Evolutionary conservation across 92 coral and sea anemone genomes (phyloP).

Genomic region (Pocillopora meandrina): DNA sequence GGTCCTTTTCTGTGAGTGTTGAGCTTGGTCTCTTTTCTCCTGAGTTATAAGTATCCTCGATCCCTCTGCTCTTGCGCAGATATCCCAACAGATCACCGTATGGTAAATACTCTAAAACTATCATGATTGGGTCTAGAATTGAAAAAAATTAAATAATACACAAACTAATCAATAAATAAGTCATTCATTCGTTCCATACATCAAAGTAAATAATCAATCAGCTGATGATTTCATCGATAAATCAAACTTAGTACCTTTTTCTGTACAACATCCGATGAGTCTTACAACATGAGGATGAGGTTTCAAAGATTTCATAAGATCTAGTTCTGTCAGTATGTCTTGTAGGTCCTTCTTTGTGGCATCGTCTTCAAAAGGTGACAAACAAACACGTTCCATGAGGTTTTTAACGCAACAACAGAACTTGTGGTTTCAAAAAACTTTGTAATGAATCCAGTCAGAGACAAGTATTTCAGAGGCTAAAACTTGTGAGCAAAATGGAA

Average conservation of each 20-base stretch:
- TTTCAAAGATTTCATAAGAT: slow-evolving; percentile 61
- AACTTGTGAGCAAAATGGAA: no score
- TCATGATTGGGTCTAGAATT: slow-evolving; percentile 17
- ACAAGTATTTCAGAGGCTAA: no score
- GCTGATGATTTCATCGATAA: background rate
- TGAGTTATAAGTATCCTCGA: slow-evolving; percentile 55
- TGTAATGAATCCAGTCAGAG: no score
- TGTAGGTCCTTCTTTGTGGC: slow-evolving; percentile 39
- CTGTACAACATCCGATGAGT: slow-evolving; percentile 66
- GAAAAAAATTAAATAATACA: no score
- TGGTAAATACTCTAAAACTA: slow-evolving; percentile 55
- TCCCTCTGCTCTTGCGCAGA: slow-evolving; percentile 69
- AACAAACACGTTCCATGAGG: no score
- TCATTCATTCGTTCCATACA: no score
- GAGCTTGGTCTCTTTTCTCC: slow-evolving; percentile 66
- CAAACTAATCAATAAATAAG: no score
- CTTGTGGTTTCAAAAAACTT: no score
- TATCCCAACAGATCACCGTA: slow-evolving; percentile 77
- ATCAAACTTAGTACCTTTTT: background rate
- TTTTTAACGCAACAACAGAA: no score
- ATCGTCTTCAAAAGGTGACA: background rate
- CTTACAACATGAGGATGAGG: slow-evolving; percentile 65
- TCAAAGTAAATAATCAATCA: background rate
- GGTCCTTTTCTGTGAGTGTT: slow-evolving; percentile 36
- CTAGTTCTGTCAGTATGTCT: slow-evolving; percentile 66